Percentiles rank a stretch among this genome's conserved stretches.
These are phyloP conservation scores for Drosophila percnosoma DNA, from an alignment of 2,888 invertebrate genomes.

Conservation along the genomic window DNA sequence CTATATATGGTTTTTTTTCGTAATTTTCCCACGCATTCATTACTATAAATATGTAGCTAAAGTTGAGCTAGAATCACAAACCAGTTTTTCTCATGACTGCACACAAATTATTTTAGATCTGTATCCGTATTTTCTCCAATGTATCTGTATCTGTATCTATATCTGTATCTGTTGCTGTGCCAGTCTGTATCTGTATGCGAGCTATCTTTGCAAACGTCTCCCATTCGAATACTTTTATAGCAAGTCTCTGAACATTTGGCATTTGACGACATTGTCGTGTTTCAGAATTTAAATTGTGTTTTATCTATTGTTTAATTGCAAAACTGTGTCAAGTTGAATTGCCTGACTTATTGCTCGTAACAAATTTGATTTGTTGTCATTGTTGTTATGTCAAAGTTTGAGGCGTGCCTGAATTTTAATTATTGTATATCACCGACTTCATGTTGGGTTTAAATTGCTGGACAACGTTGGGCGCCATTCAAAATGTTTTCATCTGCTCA, in stretches of 20 bases:
- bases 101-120: conserved; percentile 40
- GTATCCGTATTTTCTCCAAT: conserved; percentile 18
- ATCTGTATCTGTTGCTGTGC: not conserved
- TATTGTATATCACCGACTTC: not conserved
- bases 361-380: not conserved
- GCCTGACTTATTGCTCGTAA: conserved; percentile 16
- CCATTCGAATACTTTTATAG: conserved; percentile 15
- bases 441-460: not conserved
- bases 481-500: too few relatives aligned
- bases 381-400: conserved; percentile 14
- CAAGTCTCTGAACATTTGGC: conserved; percentile 53
- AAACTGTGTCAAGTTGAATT: conserved; percentile 60
- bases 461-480: not conserved
- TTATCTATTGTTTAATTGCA: conserved; percentile 66
- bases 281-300: conserved; percentile 65
- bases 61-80: conserved; percentile 44
- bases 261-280: conserved; percentile 62
- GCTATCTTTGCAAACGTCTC: conserved; percentile 50
- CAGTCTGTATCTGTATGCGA: conserved; percentile 45
- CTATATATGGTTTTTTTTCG: conserved; percentile 32
- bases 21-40: conserved; percentile 74
- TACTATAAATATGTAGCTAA: conserved; percentile 63
- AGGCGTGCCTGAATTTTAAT: conserved; percentile 36
- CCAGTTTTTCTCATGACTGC: conserved; percentile 58
- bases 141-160: conserved; percentile 15